These are phyloP conservation scores for Pseudorhombus dupliciocellatus DNA, from an alignment of 2,113 vertebrate species.

Conservation along the genomic window DNA sequence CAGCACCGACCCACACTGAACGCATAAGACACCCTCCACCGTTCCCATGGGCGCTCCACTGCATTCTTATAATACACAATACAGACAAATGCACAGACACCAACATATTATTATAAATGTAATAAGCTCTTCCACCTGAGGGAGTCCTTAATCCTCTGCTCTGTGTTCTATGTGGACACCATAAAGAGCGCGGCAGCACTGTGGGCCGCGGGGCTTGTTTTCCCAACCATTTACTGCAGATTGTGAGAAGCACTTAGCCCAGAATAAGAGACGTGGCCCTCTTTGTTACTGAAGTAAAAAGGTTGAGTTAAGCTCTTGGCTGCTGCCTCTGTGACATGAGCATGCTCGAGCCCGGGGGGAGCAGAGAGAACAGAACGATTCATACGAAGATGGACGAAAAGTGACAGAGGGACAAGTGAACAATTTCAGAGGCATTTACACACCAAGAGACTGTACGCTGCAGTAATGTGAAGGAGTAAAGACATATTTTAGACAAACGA, in stretches of 20 bases:
- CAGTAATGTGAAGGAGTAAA: background rate
- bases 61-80: conserved; percentile 21
- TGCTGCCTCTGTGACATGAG: conserved; percentile 65
- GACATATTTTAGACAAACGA: background rate
- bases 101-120: conserved; percentile 37
- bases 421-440: conserved; percentile 42
- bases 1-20: background rate
- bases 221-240: conserved; percentile 79
- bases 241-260: conserved; percentile 84
- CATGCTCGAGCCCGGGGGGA: conserved; percentile 43
- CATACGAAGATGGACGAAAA: conserved; percentile 42
- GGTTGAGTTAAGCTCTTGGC: conserved; percentile 83
- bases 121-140: conserved; percentile 40
- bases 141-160: conserved; percentile 50
- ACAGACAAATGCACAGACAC: conserved; percentile 18
- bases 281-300: conserved; percentile 84
- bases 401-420: conserved; percentile 41
- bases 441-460: conserved; percentile 13
- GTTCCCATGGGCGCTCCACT: conserved; percentile 7
- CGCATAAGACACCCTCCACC: too few relatives aligned
- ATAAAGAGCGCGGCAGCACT: conserved; percentile 57
- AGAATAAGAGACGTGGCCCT: conserved; percentile 79
- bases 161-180: conserved; percentile 58
- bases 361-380: conserved; percentile 38
- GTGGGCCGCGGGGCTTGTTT: conserved; percentile 76